phyloP scores from a whole-genome alignment of 2,113 vertebrate species.

The Raja brachyura region DNA sequence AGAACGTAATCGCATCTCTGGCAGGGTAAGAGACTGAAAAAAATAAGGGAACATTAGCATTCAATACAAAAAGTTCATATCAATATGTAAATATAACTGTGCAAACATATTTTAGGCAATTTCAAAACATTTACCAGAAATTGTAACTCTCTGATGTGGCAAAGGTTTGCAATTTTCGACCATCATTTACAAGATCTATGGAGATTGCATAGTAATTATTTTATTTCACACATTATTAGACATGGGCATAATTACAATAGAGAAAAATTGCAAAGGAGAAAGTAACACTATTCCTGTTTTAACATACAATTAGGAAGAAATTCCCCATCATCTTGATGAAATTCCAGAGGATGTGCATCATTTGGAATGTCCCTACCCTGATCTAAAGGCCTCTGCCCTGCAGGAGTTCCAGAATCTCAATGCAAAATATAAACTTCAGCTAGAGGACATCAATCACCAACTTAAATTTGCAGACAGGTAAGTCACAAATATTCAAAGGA shows the following conservation, averaged over 20 bases:
- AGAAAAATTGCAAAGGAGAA: neutral
- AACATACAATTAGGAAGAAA: slow-evolving; percentile 46
- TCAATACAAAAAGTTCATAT: neutral
- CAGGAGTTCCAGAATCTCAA: slow-evolving; percentile 65
- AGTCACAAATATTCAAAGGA: slow-evolving; percentile 7
- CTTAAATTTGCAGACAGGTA: slow-evolving; percentile 65
- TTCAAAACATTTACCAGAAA: neutral
- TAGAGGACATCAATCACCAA: slow-evolving; percentile 56
- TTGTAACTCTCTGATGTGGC: neutral
- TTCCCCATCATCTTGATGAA: slow-evolving; percentile 44
- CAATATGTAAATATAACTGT: neutral
- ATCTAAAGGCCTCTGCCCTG: slow-evolving; percentile 64
- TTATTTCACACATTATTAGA: slow-evolving; percentile 37
- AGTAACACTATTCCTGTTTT: neutral
- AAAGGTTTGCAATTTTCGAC: neutral
- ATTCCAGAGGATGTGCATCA: slow-evolving; percentile 64
- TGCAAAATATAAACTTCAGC: slow-evolving; percentile 56
- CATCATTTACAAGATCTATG: neutral
- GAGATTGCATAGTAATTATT: neutral
- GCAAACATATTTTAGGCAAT: neutral
- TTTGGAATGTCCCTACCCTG: slow-evolving; percentile 71
- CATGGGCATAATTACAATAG: neutral
- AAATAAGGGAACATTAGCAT: neutral
- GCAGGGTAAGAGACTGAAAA: neutral
- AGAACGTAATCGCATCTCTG: too few species aligned